Evolutionary conservation across 1,140 invertebrate species (phyloP).

Genomic region (Cyclina sinensis): DNA sequence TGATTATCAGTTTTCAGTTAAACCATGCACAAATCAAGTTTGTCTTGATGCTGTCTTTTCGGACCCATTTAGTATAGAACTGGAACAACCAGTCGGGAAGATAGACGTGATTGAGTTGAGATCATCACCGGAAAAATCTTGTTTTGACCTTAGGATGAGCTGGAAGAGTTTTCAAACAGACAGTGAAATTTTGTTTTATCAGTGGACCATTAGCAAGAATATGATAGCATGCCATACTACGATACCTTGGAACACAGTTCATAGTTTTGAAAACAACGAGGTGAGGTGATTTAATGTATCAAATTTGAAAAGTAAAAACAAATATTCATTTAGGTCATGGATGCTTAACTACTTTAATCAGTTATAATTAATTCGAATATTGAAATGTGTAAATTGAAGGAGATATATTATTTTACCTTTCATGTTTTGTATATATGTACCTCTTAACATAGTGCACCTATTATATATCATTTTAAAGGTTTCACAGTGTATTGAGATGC

Average conservation of each 20-base stretch:
- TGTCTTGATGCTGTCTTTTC: neutral
- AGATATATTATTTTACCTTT: too few relatives aligned
- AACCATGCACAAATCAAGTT: neutral
- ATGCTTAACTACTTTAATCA: too few relatives aligned
- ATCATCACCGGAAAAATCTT: neutral
- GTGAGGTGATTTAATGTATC: too few relatives aligned
- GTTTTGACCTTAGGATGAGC: neutral
- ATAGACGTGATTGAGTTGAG: neutral
- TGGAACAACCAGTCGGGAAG: neutral
- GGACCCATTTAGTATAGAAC: neutral
- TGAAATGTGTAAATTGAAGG: too few relatives aligned
- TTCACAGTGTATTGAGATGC: neutral
- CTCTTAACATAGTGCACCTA: too few relatives aligned
- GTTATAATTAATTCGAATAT: too few relatives aligned
- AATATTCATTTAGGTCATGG: too few relatives aligned
- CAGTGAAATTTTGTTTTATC: neutral
- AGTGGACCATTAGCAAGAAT: conserved; percentile 17
- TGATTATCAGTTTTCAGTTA: neutral
- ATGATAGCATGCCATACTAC: neutral
- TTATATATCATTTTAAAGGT: neutral
- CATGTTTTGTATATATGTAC: too few relatives aligned
- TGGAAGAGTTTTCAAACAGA: neutral
- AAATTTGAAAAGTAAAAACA: too few relatives aligned
- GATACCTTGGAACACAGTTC: neutral
- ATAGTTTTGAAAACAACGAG: neutral